Percentiles rank a stretch among this genome's conserved stretches.
These are phyloP conservation scores for Porphyrio hochstetteri DNA, from an alignment of 2,113 vertebrate genomes.

Conservation along the genomic window DNA sequence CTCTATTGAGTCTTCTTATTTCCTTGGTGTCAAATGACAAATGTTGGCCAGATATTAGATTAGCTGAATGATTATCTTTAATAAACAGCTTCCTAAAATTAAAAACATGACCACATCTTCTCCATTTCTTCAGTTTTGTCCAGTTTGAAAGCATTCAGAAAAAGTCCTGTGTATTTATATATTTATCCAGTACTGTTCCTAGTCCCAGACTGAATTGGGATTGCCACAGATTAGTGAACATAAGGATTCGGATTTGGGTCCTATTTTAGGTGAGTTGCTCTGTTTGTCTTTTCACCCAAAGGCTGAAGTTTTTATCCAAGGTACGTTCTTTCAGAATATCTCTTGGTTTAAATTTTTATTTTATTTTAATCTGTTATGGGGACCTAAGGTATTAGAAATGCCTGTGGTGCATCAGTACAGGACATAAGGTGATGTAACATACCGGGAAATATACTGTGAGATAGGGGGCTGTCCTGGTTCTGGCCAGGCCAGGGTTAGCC, in stretches of 20 bases:
- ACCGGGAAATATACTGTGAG: not conserved
- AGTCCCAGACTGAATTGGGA: not conserved
- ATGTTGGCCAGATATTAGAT: not conserved
- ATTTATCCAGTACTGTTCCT: not conserved
- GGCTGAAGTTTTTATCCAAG: not conserved
- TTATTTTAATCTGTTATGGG: not conserved
- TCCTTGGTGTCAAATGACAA: slow-evolving; percentile 27
- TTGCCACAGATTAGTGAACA: not conserved
- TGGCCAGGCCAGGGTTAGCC: too few species aligned
- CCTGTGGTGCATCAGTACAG: not conserved
- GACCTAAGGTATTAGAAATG: not conserved
- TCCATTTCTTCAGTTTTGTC: not conserved
- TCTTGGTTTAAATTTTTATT: not conserved
- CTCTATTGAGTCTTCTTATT: not conserved
- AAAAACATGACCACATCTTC: not conserved
- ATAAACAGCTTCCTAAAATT: not conserved
- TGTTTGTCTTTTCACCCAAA: not conserved
- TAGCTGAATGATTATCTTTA: not conserved
- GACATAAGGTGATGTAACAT: not conserved
- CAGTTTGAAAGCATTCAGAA: not conserved
- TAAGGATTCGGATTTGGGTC: not conserved
- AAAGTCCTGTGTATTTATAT: not conserved
- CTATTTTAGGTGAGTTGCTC: not conserved
- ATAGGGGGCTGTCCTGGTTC: too few species aligned
- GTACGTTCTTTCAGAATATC: not conserved